A percentile compares a stretch with the other conserved stretches of the same genome.
Conservation (phyloP, 2,113 vertebrate genomes). For the Lepus americanus region DNA sequence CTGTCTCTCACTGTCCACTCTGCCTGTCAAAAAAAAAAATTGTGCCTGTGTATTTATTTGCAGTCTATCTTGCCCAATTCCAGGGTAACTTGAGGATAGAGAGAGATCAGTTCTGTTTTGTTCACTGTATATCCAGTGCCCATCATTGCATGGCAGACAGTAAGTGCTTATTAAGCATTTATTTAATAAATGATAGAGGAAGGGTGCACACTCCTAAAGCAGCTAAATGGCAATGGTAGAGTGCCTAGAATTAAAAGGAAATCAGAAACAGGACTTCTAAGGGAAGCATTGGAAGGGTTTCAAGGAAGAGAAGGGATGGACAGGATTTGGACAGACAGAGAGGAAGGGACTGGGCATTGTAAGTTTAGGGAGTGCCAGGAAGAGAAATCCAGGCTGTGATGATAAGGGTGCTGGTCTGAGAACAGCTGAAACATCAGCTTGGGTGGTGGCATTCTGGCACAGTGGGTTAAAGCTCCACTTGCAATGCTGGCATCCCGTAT, state of each 20-base stretch:
- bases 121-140: neutral
- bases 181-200: neutral
- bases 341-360: neutral
- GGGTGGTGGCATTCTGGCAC: too few species aligned
- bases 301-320: neutral
- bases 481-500: too few species aligned
- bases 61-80: neutral
- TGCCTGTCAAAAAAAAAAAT: neutral
- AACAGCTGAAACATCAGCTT: neutral
- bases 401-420: neutral
- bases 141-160: neutral
- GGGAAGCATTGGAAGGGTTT: neutral
- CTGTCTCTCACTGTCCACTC: too few species aligned
- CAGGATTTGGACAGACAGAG: neutral
- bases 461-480: too few species aligned
- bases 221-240: neutral
- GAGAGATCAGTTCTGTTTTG: neutral
- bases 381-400: neutral
- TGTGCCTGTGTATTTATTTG: neutral
- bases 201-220: neutral
- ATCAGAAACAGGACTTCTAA: neutral
- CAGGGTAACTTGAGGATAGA: neutral
- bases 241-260: neutral
- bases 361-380: neutral
- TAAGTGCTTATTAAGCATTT: neutral